A percentile compares a stretch with the other conserved stretches of the same genome.
Conservation (phyloP, 2,113 vertebrate species). For the Passerina amoena region DNA sequence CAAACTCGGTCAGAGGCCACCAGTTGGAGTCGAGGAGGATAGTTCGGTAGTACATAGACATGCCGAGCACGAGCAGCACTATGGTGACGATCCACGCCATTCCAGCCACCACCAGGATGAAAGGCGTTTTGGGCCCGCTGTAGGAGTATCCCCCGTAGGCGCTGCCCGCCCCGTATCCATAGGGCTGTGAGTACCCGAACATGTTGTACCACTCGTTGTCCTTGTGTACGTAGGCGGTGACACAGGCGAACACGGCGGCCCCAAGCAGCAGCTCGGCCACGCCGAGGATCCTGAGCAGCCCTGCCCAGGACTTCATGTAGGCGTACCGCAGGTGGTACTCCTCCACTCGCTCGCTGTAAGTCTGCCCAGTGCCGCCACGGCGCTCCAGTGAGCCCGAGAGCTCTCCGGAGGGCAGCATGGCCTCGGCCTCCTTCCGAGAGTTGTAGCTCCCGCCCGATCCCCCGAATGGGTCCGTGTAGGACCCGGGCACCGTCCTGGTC, state of each 20-base stretch:
- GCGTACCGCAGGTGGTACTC: slow-evolving; percentile 83
- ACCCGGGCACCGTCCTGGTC: slow-evolving; percentile 45
- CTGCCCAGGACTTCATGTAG: slow-evolving; percentile 97
- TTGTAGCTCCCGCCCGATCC: slow-evolving; percentile 78
- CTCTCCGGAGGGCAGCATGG: slow-evolving; percentile 73
- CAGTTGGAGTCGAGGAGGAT: slow-evolving; percentile 91
- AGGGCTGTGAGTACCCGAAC: slow-evolving; percentile 85
- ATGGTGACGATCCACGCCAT: slow-evolving; percentile 87
- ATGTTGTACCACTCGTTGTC: slow-evolving; percentile 96
- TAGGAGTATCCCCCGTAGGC: slow-evolving; percentile 79
- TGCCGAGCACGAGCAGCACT: slow-evolving; percentile 87
- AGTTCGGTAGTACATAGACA: slow-evolving; percentile 92
- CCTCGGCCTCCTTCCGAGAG: slow-evolving; percentile 75
- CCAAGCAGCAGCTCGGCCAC: slow-evolving; percentile 87
- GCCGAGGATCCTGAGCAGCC: slow-evolving; percentile 87
- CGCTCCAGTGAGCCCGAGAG: slow-evolving; percentile 71
- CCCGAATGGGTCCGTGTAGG: slow-evolving; percentile 74
- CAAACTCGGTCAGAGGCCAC: slow-evolving; percentile 93
- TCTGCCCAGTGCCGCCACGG: slow-evolving; percentile 71
- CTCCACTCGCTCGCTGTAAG: slow-evolving; percentile 86
- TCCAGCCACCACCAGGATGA: slow-evolving; percentile 86
- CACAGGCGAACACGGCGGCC: slow-evolving; percentile 90
- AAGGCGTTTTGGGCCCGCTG: slow-evolving; percentile 89
- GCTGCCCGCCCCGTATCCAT: slow-evolving; percentile 70
- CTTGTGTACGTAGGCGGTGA: slow-evolving; percentile 93